phyloP scores from a whole-genome alignment of 2,888 invertebrate genomes.

The Oscheius sp. region DNA sequence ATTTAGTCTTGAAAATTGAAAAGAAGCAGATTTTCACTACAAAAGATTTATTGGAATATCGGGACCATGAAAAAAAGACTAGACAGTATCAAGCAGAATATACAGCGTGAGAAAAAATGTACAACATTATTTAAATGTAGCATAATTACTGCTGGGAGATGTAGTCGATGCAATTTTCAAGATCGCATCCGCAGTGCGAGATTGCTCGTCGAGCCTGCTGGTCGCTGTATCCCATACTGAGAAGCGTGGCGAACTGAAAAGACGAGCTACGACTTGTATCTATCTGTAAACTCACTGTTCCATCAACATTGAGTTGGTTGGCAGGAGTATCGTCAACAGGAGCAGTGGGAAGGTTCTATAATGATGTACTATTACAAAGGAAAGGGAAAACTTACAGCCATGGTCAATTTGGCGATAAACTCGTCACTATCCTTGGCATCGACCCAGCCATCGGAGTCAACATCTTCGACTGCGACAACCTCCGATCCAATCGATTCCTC shows the following conservation, averaged over 20 bases:
- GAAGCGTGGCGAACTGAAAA: slow-evolving; percentile 18
- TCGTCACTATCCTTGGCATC: slow-evolving; percentile 1
- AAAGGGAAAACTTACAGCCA: not conserved
- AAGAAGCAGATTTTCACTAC: too few relatives aligned
- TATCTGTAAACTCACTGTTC: not conserved
- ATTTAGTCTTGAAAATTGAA: too few relatives aligned
- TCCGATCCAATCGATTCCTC: slow-evolving; percentile 20
- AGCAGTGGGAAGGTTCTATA: not conserved
- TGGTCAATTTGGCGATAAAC: not conserved
- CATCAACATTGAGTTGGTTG: slow-evolving; percentile 9
- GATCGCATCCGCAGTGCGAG: slow-evolving; percentile 29
- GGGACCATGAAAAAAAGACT: not conserved
- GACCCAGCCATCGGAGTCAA: slow-evolving; percentile 19
- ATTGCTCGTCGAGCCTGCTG: slow-evolving; percentile 25
- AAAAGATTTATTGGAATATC: not conserved
- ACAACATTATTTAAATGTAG: not conserved
- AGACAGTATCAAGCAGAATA: not conserved
- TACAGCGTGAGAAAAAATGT: not conserved
- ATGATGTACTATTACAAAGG: too few relatives aligned
- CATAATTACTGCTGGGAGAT: slow-evolving; percentile 8
- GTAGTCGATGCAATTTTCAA: slow-evolving; percentile 25
- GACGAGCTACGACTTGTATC: not conserved
- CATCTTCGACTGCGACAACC: slow-evolving; percentile 3
- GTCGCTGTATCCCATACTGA: slow-evolving; percentile 17
- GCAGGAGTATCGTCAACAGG: not conserved